phyloP scores from a whole-genome alignment of 2,888 invertebrate species.

The Priocnemis perturbator region DNA sequence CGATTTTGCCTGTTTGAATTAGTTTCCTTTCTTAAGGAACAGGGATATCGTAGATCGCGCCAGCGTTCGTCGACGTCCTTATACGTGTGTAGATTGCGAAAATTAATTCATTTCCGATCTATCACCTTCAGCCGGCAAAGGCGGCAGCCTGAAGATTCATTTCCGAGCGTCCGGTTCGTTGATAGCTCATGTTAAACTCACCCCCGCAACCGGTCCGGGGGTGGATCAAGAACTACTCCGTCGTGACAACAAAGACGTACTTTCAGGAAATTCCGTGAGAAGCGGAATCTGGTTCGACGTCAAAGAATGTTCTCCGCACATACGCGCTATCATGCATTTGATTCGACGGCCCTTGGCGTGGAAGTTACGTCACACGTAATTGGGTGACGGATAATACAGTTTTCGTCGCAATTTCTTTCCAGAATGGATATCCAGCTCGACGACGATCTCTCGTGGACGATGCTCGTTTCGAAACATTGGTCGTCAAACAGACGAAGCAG shows the following conservation, averaged over 20 bases:
- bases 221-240: background rate
- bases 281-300: conserved; percentile 4
- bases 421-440: conserved; percentile 98
- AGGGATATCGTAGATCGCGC: too few relatives aligned
- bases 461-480: conserved; percentile 96
- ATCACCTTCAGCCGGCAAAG: conserved; percentile 43
- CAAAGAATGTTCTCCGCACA: background rate
- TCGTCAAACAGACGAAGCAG: conserved; percentile 96
- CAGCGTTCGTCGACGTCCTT: too few relatives aligned
- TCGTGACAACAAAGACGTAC: background rate
- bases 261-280: background rate
- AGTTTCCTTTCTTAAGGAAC: background rate
- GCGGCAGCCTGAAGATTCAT: conserved; percentile 41
- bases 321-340: background rate
- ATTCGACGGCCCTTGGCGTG: background rate
- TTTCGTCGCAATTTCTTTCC: conserved; percentile 72
- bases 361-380: background rate
- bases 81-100: background rate
- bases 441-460: conserved; percentile 97
- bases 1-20: background rate
- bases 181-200: conserved; percentile 19
- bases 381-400: too few relatives aligned
- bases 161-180: conserved; percentile 44
- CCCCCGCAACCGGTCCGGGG: too few relatives aligned
- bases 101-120: conserved; percentile 59